These are phyloP conservation scores for Lasioglossum zephyrum DNA, from an alignment of 2,888 invertebrate genomes.

Conservation along the genomic window DNA sequence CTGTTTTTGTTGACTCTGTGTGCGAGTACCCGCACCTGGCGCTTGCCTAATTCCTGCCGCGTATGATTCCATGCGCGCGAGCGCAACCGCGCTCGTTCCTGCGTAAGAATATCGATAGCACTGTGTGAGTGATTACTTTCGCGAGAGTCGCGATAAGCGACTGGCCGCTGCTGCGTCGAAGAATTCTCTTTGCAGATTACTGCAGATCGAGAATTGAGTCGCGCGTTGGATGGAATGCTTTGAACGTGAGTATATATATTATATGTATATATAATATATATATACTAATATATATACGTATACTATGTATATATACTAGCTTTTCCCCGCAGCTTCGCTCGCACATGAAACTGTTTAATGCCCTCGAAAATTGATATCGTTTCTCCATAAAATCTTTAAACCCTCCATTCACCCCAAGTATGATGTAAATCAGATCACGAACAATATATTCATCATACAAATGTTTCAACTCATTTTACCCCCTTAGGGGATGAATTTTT, in stretches of 20 bases:
- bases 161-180: not conserved
- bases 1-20: not conserved
- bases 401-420: too few relatives aligned
- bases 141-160: slow-evolving; percentile 20
- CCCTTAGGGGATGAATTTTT: too few relatives aligned
- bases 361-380: too few relatives aligned
- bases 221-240: not conserved
- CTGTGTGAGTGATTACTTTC: not conserved
- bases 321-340: too few relatives aligned
- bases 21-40: not conserved
- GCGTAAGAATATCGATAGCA: not conserved
- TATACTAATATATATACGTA: too few relatives aligned
- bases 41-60: not conserved
- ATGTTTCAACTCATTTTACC: too few relatives aligned
- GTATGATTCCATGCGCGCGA: not conserved
- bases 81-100: not conserved
- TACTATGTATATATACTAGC: too few relatives aligned
- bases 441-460: too few relatives aligned
- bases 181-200: not conserved
- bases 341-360: too few relatives aligned
- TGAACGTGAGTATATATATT: not conserved
- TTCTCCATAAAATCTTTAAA: too few relatives aligned
- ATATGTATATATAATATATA: too few relatives aligned
- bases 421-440: too few relatives aligned
- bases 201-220: not conserved